A percentile compares a stretch with the other conserved stretches of the same genome.
Conservation (phyloP, 1,140 invertebrate species). For the Drosophila kikkawai region DNA sequence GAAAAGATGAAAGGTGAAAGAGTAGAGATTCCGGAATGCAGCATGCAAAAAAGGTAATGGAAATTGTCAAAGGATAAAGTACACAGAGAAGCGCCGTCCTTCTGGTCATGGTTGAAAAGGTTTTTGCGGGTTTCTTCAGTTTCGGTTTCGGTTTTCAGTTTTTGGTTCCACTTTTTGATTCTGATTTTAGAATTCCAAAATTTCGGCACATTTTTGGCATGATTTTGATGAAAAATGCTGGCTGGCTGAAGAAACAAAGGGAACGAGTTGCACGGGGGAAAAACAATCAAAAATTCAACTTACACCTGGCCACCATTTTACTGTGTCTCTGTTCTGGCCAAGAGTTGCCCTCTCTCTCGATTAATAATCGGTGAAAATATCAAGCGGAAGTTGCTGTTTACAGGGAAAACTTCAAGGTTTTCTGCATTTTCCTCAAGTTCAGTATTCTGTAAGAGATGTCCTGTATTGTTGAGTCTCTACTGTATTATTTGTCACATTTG, state of each 20-base stretch:
- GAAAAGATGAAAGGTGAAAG: background rate
- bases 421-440: background rate
- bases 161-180: slow-evolving; percentile 39
- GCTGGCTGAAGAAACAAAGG: slow-evolving; percentile 48
- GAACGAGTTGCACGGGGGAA: slow-evolving; percentile 67
- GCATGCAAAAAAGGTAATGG: slow-evolving; percentile 54
- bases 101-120: slow-evolving; percentile 15
- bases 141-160: slow-evolving; percentile 25
- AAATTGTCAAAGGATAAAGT: slow-evolving; percentile 70
- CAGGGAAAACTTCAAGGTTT: background rate
- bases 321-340: background rate
- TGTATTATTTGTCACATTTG: slow-evolving; percentile 26
- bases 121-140: slow-evolving; percentile 22
- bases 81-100: slow-evolving; percentile 49
- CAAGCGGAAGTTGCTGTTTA: slow-evolving; percentile 43
- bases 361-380: slow-evolving; percentile 38
- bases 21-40: slow-evolving; percentile 32
- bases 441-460: background rate
- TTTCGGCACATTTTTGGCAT: slow-evolving; percentile 35
- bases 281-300: slow-evolving; percentile 55
- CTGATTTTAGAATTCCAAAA: slow-evolving; percentile 15
- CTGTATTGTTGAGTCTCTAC: background rate
- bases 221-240: slow-evolving; percentile 36
- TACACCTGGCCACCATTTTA: slow-evolving; percentile 63
- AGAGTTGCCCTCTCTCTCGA: slow-evolving; percentile 4